phyloP scores from a whole-genome alignment of 2,888 invertebrate species.

The Campoplex capitator region DNA sequence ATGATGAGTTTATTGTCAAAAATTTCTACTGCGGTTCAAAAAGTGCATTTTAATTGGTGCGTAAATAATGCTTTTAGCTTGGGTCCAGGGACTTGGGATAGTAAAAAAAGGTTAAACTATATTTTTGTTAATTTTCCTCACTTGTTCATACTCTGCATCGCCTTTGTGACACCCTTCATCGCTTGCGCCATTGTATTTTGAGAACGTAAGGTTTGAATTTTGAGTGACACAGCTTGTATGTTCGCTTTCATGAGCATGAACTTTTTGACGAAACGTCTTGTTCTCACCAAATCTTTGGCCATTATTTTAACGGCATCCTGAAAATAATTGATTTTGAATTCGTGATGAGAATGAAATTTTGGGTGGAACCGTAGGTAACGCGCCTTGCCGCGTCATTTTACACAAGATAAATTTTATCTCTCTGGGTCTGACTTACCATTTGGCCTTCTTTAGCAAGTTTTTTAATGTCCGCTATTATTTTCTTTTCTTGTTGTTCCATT shows the following conservation, averaged over 20 bases:
- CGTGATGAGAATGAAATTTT: neutral
- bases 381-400: neutral
- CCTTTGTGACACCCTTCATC: slow-evolving; percentile 99
- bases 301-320: slow-evolving; percentile 99
- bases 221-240: slow-evolving; percentile 98
- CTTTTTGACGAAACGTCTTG: slow-evolving; percentile 97
- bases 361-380: neutral
- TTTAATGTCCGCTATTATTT: slow-evolving; percentile 98
- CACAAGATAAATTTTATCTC: neutral
- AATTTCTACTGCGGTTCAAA: neutral
- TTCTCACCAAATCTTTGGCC: slow-evolving; percentile 99
- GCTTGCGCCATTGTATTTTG: slow-evolving; percentile 99
- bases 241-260: slow-evolving; percentile 99
- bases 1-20: no score
- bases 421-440: slow-evolving; percentile 88
- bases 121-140: slow-evolving; percentile 78
- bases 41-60: neutral
- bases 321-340: neutral
- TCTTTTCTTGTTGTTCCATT: slow-evolving; percentile 99
- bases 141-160: slow-evolving; percentile 99
- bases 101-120: neutral
- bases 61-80: neutral
- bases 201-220: slow-evolving; percentile 98
- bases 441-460: slow-evolving; percentile 99
- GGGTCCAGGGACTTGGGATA: neutral